Base-by-base conservation (phyloP, 2,888 invertebrate genomes). In the Eilema depressum region DNA sequence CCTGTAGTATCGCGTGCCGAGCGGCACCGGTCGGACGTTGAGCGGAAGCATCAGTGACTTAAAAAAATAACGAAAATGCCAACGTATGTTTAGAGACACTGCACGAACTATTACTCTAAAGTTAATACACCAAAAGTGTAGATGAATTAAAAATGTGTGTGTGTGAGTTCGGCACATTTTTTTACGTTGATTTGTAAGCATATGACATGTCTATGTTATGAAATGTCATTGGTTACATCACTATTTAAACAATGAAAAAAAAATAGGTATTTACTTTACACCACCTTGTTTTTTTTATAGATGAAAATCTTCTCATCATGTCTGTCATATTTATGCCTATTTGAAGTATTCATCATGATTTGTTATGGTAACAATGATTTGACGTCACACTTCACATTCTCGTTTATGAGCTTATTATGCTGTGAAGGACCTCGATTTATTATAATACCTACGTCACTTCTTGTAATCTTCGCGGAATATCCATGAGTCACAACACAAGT, bases 381-480 rank as follows among this genome's bases (percentile, higher is more conserved):
- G 53, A 53, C 53, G 53, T 53, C 53, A 53, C 10, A 53, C 1
- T 47, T 20, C 47, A 2, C 47, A 47, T 17, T 53, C 7, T 53
- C 53, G 53, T n/a, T 53, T 7, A 53, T 41, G 41, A 41, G 14
- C 33, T 1, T 37, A 37, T 5, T 5, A 37, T 7, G 7, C 53
- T 53, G 10, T 20, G 53, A 20, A n/a, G 20, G 20, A 53, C n/a
- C 53, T n/a, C 53, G 1, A 53, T 10, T 10, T 10, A 53, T n/a
- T 53, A 53, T n/a, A 53, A 53, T 59, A 59, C 59, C 28, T 59
- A 59, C 59, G 59, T 59, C 59, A 59, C 14, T 59, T 26, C 14
- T 59, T 26, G 25, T 17, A 26, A 26, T 59, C 25, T 59, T 59
- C 59, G 26, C 14, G 17, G 59, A 59, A 59, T 26, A 8, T 25